Percentiles rank a stretch among this genome's conserved stretches.
Conservation (phyloP, 2,113 vertebrate genomes). For the Xiphias gladius region DNA sequence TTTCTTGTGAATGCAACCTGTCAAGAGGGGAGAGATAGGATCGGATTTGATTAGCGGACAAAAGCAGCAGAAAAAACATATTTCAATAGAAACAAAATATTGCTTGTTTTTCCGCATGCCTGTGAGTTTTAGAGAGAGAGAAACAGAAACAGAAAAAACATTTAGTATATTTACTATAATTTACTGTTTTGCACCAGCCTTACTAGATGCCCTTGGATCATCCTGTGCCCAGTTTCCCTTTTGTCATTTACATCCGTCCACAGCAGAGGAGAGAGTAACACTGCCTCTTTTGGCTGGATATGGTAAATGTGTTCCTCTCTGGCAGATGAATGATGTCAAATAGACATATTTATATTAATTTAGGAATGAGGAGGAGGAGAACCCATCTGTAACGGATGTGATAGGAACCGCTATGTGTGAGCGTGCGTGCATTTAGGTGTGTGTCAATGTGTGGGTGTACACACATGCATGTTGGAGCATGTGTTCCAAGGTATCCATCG, state of each 20-base stretch:
- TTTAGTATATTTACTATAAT: slow-evolving; percentile 33
- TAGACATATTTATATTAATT: slow-evolving; percentile 86
- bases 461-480: slow-evolving; percentile 64
- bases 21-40: slow-evolving; percentile 70
- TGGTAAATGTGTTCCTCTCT: slow-evolving; percentile 67
- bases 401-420: slow-evolving; percentile 71
- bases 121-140: slow-evolving; percentile 8
- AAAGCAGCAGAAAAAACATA: slow-evolving; percentile 52
- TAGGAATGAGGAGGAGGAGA: slow-evolving; percentile 83
- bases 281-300: slow-evolving; percentile 75
- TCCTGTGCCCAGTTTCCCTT: slow-evolving; percentile 27
- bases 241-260: slow-evolving; percentile 36
- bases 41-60: slow-evolving; percentile 69
- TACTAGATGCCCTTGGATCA: slow-evolving; percentile 57
- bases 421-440: slow-evolving; percentile 41
- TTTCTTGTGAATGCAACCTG: slow-evolving; percentile 73
- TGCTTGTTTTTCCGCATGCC: slow-evolving; percentile 40
- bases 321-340: slow-evolving; percentile 85
- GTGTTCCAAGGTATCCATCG: slow-evolving; percentile 81
- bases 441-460: slow-evolving; percentile 60
- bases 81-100: slow-evolving; percentile 46
- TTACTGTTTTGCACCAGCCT: slow-evolving; percentile 15
- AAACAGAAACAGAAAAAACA: slow-evolving; percentile 45
- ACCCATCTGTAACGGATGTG: slow-evolving; percentile 84
- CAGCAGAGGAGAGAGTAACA: slow-evolving; percentile 68